phyloP scores from a whole-genome alignment of 2,797 vertebrate species.

The Cryptoblepharus egeriae region DNA sequence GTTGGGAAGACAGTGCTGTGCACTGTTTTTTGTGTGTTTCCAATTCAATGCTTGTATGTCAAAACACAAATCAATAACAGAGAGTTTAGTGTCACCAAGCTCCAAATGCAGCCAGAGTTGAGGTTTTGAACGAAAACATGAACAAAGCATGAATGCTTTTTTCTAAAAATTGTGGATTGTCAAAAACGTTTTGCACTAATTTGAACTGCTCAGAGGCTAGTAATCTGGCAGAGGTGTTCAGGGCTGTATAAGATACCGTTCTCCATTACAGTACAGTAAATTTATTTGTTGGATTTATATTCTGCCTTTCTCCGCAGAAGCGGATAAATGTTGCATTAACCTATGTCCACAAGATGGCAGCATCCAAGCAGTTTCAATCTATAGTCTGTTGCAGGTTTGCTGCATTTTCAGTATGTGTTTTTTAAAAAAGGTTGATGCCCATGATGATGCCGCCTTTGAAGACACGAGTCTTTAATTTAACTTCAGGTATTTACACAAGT shows the following conservation, averaged over 20 bases:
- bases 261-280: not conserved
- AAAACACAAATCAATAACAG: no score
- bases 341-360: slow-evolving; percentile 20
- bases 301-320: no score
- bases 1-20: slow-evolving; percentile 50
- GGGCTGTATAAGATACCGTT: not conserved
- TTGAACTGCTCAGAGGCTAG: not conserved
- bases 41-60: not conserved
- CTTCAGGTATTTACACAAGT: not conserved
- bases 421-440: not conserved
- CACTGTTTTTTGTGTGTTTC: not conserved
- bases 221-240: not conserved
- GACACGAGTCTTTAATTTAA: not conserved
- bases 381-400: not conserved
- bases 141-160: not conserved
- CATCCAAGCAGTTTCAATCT: not conserved
- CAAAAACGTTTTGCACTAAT: not conserved
- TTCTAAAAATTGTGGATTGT: no score
- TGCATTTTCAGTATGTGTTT: not conserved
- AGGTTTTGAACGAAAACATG: no score
- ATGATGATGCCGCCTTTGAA: not conserved
- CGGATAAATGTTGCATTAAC: not conserved
- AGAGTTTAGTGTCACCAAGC: no score
- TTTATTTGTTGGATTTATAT: no score
- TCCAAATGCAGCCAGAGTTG: no score